Conservation (phyloP, 2,888 invertebrate species). For the Glomeris marginata region DNA sequence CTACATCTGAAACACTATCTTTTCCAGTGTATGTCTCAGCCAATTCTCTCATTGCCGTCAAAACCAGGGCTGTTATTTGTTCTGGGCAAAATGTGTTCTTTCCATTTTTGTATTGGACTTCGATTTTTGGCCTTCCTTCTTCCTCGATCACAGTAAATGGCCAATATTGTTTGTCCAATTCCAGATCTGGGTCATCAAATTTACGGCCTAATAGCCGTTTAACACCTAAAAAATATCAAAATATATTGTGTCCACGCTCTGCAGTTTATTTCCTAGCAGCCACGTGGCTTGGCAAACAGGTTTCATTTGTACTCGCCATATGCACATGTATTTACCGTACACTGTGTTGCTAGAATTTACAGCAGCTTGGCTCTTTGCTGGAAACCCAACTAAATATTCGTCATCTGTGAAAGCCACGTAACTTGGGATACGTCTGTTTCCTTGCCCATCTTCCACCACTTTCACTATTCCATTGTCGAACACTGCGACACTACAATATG, state of each 20-base stretch:
- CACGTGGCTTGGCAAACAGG: too few species aligned
- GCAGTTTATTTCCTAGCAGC: too few species aligned
- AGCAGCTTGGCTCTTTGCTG: constrained; percentile 32
- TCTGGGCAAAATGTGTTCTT: constrained; percentile 42
- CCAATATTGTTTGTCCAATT: constrained; percentile 46
- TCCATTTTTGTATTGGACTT: constrained; percentile 50
- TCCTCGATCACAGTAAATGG: constrained; percentile 33
- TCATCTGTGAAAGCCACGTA: constrained; percentile 31
- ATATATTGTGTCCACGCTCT: too few species aligned
- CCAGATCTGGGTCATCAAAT: constrained; percentile 34
- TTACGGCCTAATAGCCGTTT: constrained; percentile 36
- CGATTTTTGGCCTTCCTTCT: constrained; percentile 35
- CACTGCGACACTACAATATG: constrained; percentile 36
- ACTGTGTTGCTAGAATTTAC: constrained; percentile 36
- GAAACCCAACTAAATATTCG: constrained; percentile 29
- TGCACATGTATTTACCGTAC: constrained; percentile 18
- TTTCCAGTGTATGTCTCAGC: constrained; percentile 77
- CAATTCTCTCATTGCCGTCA: constrained; percentile 85
- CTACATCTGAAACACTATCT: constrained; percentile 38
- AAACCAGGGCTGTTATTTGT: constrained; percentile 46
- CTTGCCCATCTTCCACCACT: constrained; percentile 68
- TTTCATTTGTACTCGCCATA: too few species aligned
- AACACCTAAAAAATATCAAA: constrained; percentile 22
- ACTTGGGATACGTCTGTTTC: constrained; percentile 34
- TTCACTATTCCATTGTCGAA: constrained; percentile 70